Evolutionary conservation across 2,888 invertebrate genomes (phyloP), one percentile per base, ranked within the genome.

Genomic region (Heteromyza rotundicornis): DNA sequence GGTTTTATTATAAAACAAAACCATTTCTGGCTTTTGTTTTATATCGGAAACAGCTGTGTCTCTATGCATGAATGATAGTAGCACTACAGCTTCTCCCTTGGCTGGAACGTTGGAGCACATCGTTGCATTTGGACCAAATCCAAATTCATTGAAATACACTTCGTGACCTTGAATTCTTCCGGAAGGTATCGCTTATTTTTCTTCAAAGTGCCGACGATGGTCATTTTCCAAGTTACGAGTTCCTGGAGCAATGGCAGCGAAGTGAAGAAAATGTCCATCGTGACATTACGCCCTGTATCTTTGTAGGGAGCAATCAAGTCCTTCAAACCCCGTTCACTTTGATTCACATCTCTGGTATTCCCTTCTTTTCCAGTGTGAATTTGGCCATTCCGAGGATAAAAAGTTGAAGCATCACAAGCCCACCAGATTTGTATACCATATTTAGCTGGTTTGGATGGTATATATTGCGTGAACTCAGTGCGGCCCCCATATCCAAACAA

Each of bases 1-100:
- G 56, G 60, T 57, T 56, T 17, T 35, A 60, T 66, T 64, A 35
- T 64, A 64, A 66, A 47, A 62, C 23, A 64, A 49, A 59, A 66
- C 64, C 57, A 62, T 65, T 63, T 66, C 59, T 14, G 65, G 68
- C 60, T 68, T 64, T 59, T 47, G 57, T 60, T 62, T 63, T 64
- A 57, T 60, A 10, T 65, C 62, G 50, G 47, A 59, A 61, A 62
- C 62, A 55, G 59, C 12, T 53, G 60, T 60, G 5, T 57, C 54
- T 23, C 63, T 64, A 51, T 64, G 63, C 10, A 64, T 55, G 24
- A 64, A 64, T 22, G 62, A 66, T 52, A 66, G 57, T 49, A 66
- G 50, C 36, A 61, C 63, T 19, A 63, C 63, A 36, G 49, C 57
- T 53, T 62, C 58, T 35, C 62, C 61, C 49, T 66, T 66, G 60